These are phyloP conservation scores for Pseudochirops corinnae DNA, from an alignment of 2,797 vertebrate genomes.

Conservation along the genomic window DNA sequence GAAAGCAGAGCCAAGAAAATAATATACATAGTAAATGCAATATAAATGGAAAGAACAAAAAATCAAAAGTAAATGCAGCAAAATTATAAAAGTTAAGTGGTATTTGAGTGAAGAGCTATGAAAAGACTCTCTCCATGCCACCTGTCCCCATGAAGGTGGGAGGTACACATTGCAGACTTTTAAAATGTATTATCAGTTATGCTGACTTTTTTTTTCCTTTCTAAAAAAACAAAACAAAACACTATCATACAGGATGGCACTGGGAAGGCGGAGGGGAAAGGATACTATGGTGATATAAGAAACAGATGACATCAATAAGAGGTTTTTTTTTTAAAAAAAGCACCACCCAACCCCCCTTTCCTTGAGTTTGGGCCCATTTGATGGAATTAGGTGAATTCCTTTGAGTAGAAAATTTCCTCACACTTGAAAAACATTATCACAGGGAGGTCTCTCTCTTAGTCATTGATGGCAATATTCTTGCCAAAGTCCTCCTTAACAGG, in stretches of 20 bases:
- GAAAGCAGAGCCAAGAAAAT: not conserved
- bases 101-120: not conserved
- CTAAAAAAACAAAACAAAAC: not conserved
- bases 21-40: not conserved
- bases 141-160: not conserved
- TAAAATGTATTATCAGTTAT: not conserved
- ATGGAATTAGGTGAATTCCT: too few relatives aligned
- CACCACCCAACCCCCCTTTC: not conserved
- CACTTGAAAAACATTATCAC: too few relatives aligned
- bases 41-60: not conserved
- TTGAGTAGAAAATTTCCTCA: too few relatives aligned
- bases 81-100: not conserved
- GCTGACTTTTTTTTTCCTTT: not conserved
- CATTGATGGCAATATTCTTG: too few relatives aligned
- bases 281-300: not conserved
- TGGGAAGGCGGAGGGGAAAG: not conserved
- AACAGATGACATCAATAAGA: not conserved
- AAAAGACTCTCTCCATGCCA: not conserved
- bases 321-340: not conserved
- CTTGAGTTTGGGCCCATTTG: not conserved
- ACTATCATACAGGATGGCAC: not conserved
- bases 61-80: not conserved
- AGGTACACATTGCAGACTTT: not conserved
- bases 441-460: too few relatives aligned
- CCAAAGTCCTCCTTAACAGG: too few relatives aligned